Percentiles rank a stretch among this genome's conserved stretches.
These are phyloP conservation scores for Ageneiosus marmoratus DNA, from an alignment of 2,113 vertebrate species.

Conservation along the genomic window DNA sequence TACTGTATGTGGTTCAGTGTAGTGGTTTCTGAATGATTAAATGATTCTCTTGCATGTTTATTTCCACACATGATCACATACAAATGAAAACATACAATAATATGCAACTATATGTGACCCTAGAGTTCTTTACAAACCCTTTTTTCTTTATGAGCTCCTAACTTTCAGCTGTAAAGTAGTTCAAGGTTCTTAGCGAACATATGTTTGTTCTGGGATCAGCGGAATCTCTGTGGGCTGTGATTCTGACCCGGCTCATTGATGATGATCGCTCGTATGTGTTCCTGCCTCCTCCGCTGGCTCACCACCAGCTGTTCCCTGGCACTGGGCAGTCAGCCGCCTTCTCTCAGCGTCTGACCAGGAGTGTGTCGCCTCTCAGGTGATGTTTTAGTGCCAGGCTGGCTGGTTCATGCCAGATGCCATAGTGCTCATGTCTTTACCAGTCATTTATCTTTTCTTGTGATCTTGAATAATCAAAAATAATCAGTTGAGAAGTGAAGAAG, in stretches of 20 bases:
- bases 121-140: neutral
- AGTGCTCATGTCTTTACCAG: slow-evolving; percentile 47
- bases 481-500: slow-evolving; percentile 30
- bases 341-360: slow-evolving; percentile 54
- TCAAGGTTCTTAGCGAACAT: slow-evolving; percentile 49
- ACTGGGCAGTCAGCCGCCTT: slow-evolving; percentile 57
- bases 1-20: neutral
- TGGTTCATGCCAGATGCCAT: slow-evolving; percentile 61
- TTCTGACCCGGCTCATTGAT: slow-evolving; percentile 61
- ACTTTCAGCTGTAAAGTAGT: slow-evolving; percentile 48
- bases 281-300: slow-evolving; percentile 60
- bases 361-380: slow-evolving; percentile 56
- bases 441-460: slow-evolving; percentile 40
- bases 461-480: slow-evolving; percentile 7
- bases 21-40: neutral
- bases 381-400: slow-evolving; percentile 56
- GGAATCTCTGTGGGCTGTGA: slow-evolving; percentile 47
- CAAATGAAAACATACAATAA: too few species aligned
- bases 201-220: slow-evolving; percentile 51
- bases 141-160: neutral
- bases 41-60: neutral
- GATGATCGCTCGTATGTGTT: slow-evolving; percentile 61
- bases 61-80: neutral
- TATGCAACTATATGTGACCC: neutral
- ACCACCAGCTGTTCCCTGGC: slow-evolving; percentile 59